Base-by-base conservation (phyloP, 2,888 invertebrate species). In the Apantesis nais region DNA sequence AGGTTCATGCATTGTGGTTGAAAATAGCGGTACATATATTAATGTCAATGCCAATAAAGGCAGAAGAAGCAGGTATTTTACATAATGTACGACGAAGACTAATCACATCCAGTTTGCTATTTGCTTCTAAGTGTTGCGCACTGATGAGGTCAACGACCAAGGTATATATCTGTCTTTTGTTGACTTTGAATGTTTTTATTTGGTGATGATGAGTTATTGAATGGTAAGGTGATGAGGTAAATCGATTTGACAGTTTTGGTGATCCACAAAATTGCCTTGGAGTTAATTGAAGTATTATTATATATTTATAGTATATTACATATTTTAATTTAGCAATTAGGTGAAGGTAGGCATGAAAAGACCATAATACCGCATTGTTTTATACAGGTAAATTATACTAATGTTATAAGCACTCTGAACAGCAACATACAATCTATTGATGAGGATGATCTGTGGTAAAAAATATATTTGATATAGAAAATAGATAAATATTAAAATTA, bases 131-230 rank as follows among this genome's bases (percentile, higher is more conserved):
- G 48, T 73, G 71, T 75, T 76, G 74, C 63, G 70, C 65, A 70
- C 60, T 44, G 48, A 34, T 31, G 34, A 65, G 48, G 65, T 31
- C 65, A 48, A 48, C 34, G 65, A 65, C 65, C 48, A 65, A 44
- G 63, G 63, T 29, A 29, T 7, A 34, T n/a, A n/a, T n/a, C 29
- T 11, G 25, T 14, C 14, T 19, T 29, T 29, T 76, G 74, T 68
- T 70, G 70, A 71, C 74, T 81, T 79, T 80, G 71, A 74, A 78
- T 69, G 41, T 73, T 65, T 75, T 81, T 74, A 77, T 81, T 74
- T 78, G 62, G 77, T 78, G 81, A 83, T 76, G 58, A 29, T 58
- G 16, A 58, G 29, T 29, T 29, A 29, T 29, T 52, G 78, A 83
- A 83, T 83, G 58, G 72, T 76, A 78, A 74, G 74, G 22, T 16